Conservation (phyloP, 2,888 invertebrate species). For the Craniophora ligustri region DNA sequence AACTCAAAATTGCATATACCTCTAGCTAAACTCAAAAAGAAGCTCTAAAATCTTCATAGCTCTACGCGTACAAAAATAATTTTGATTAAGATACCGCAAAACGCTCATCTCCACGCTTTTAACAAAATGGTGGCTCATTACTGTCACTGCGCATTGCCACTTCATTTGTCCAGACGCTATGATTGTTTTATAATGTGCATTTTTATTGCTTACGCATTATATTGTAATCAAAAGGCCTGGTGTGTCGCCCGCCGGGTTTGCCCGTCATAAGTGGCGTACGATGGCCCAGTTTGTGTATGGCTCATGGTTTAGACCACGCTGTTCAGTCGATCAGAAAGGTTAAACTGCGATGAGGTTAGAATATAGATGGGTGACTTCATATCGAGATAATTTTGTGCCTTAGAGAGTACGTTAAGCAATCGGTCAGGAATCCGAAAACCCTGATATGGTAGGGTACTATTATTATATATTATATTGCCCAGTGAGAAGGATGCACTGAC, state of each 20-base stretch:
- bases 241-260: constrained; percentile 26
- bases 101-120: constrained; percentile 14
- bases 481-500: too few species aligned
- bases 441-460: too few species aligned
- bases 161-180: constrained; percentile 54
- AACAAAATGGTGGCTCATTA: constrained; percentile 46
- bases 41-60: not conserved
- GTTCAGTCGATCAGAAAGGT: too few species aligned
- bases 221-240: constrained; percentile 32
- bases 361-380: too few species aligned
- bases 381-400: too few species aligned
- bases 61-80: not conserved
- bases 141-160: constrained; percentile 36
- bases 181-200: constrained; percentile 66
- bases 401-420: too few species aligned
- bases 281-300: constrained; percentile 15
- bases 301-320: too few species aligned
- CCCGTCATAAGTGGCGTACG: constrained; percentile 13
- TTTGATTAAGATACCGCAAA: constrained; percentile 10
- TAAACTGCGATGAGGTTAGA: too few species aligned
- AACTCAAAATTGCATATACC: too few species aligned
- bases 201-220: constrained; percentile 52
- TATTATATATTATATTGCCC: too few species aligned
- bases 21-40: not conserved
- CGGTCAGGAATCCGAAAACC: too few species aligned